Conservation (phyloP, 2,888 invertebrate genomes). For the Pharmacophagus antenor region DNA sequence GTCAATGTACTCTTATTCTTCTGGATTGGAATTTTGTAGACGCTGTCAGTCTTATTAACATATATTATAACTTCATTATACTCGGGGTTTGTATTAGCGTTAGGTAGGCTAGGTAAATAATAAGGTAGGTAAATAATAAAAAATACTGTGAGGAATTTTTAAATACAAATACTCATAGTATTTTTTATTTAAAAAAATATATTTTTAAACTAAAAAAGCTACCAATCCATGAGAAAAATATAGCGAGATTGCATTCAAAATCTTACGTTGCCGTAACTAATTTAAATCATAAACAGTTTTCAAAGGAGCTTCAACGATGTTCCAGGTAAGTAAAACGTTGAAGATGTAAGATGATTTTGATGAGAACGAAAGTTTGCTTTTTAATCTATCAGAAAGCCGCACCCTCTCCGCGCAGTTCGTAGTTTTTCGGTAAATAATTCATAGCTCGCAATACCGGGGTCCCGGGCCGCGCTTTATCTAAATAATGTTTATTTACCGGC, state of each 20-base stretch:
- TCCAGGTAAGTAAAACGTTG: not conserved
- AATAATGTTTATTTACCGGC: slow-evolving; percentile 50
- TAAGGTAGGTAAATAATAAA: too few relatives aligned
- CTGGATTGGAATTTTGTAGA: too few relatives aligned
- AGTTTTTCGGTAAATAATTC: slow-evolving; percentile 54
- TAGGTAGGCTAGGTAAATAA: too few relatives aligned
- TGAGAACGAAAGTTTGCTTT: slow-evolving; percentile 17
- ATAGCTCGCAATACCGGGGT: slow-evolving; percentile 44
- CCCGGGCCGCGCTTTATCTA: slow-evolving; percentile 38
- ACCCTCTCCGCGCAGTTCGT: slow-evolving; percentile 1
- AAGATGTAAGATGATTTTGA: slow-evolving; percentile 3
- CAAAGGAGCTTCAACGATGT: not conserved
- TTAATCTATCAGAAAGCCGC: slow-evolving; percentile 23
- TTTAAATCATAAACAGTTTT: not conserved
- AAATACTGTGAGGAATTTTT: too few relatives aligned
- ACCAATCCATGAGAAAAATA: not conserved
- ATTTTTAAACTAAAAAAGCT: too few relatives aligned
- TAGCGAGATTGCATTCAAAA: not conserved
- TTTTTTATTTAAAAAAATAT: too few relatives aligned
- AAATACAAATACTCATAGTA: too few relatives aligned
- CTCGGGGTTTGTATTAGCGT: too few relatives aligned
- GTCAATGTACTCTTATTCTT: too few relatives aligned
- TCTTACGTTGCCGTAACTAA: not conserved
- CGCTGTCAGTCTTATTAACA: too few relatives aligned
- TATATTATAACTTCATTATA: too few relatives aligned